Base-by-base conservation (phyloP, 2,113 vertebrate genomes). In the Caretta caretta region DNA sequence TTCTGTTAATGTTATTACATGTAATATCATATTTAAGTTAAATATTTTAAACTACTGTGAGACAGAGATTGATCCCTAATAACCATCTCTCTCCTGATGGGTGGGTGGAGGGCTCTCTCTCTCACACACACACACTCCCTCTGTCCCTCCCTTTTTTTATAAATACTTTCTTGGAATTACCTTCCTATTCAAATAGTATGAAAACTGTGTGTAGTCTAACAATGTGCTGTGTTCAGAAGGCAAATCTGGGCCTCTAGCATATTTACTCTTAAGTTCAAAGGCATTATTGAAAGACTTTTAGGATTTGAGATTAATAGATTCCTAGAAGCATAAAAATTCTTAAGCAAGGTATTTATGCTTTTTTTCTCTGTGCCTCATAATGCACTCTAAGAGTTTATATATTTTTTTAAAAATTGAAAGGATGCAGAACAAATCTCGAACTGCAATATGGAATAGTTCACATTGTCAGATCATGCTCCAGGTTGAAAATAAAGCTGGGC, bases 401-500 rank as follows among this genome's bases (percentile, higher is more conserved):
- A 29, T 69, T 19, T n/a, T 4, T 69, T 48, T 48, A 10, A 49
- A 49, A 24, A 46, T 38, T 69, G 19, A 46, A 76, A 46, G 72
- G 24, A 46, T 22, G 5, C 38, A 76, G 24, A 25, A 76, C 38
- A 76, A 46, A 46, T 46, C 72, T 46, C 38, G 1, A 5, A 75
- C 42, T 76, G 72, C 42, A 46, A 46, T 69, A 38, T 69, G 65
- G 35, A 76, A 46, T 4, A 76, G 38, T 76, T 76, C 72, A 76
- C 22, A 27, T 76, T 76, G 22, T 76, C 38, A 42, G 38, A 76
- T 12, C 0, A 4, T 17, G 1, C 1, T 7, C 42, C 51, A 8
- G 1, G 79, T 69, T 0, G 0, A 90, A 93, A 86, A 59, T 3
- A 48, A 62, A 87, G 4, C 8, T 16, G 13, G 35, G 8, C 2